Percentiles rank a stretch among this genome's conserved stretches.
Evolutionary conservation across 2,113 vertebrate species (phyloP).

Genomic region (Tachysurus fulvidraco): DNA sequence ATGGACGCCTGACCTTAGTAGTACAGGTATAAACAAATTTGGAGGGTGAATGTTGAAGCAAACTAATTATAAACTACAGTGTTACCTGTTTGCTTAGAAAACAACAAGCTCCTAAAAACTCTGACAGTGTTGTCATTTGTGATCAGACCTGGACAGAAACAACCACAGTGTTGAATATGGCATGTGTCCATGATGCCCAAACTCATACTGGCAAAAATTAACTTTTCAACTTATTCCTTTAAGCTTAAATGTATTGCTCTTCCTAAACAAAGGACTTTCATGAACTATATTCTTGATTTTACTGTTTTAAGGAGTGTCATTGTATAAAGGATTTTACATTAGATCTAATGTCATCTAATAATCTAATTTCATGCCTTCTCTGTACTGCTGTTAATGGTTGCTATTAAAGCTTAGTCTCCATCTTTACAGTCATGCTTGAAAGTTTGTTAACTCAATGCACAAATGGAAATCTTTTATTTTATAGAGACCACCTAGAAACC

Average conservation of each 20-base stretch:
- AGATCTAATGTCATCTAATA: neutral
- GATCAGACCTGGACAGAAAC: neutral
- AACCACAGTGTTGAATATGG: neutral
- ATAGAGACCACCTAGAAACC: neutral
- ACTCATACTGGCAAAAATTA: too few species aligned
- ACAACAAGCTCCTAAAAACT: neutral
- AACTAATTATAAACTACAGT: neutral
- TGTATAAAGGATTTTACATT: neutral
- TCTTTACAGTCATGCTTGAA: neutral
- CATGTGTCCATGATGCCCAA: too few species aligned
- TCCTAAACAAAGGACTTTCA: too few species aligned
- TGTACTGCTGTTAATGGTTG: neutral
- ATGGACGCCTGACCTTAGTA: neutral
- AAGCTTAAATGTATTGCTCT: too few species aligned
- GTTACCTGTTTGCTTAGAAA: neutral
- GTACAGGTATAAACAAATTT: neutral
- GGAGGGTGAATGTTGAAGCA: too few species aligned
- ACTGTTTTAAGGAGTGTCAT: neutral
- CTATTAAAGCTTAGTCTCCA: neutral
- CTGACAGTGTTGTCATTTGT: too few species aligned
- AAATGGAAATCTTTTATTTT: neutral
- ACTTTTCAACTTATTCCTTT: too few species aligned
- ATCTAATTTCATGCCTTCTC: neutral
- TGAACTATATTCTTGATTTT: neutral
- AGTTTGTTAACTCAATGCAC: neutral